A percentile compares a stretch with the other conserved stretches of the same genome.
Conservation (phyloP, 1,140 invertebrate species). For the Hylyphantes graminicola region DNA sequence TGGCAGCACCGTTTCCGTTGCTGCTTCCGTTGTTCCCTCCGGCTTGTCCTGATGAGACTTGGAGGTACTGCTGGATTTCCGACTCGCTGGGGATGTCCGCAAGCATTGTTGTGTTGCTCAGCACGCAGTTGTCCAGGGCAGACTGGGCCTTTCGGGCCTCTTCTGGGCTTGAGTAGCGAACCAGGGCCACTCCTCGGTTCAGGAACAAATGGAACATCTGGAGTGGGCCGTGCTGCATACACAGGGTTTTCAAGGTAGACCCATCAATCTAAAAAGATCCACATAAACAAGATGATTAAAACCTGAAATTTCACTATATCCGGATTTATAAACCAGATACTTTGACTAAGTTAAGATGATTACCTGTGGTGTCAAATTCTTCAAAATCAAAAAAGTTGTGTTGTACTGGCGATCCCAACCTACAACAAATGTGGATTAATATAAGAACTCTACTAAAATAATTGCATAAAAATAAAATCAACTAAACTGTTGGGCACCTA, state of each 20-base stretch:
- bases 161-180: constrained; percentile 89
- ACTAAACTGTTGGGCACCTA: background rate
- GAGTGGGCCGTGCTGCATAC: constrained; percentile 94
- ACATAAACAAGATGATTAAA: background rate
- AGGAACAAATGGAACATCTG: constrained; percentile 93
- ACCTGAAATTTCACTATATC: too few relatives aligned
- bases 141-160: constrained; percentile 96
- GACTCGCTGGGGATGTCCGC: constrained; percentile 90
- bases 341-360: background rate
- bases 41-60: constrained; percentile 73
- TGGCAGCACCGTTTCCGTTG: constrained; percentile 62
- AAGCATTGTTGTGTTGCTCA: constrained; percentile 95
- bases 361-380: constrained; percentile 92
- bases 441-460: background rate
- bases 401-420: constrained; percentile 70
- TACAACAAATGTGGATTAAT: constrained; percentile 49
- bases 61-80: constrained; percentile 86
- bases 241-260: constrained; percentile 93
- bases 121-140: constrained; percentile 92
- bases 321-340: too few relatives aligned
- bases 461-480: background rate
- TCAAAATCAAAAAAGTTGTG: constrained; percentile 78
- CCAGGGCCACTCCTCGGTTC: constrained; percentile 83
- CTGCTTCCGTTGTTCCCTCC: constrained; percentile 49
- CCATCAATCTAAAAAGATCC: constrained; percentile 83